Percentiles rank a stretch among this genome's conserved stretches.
Evolutionary conservation across 2,888 invertebrate genomes (phyloP).

Genomic region (Sarcophaga carnaria): DNA sequence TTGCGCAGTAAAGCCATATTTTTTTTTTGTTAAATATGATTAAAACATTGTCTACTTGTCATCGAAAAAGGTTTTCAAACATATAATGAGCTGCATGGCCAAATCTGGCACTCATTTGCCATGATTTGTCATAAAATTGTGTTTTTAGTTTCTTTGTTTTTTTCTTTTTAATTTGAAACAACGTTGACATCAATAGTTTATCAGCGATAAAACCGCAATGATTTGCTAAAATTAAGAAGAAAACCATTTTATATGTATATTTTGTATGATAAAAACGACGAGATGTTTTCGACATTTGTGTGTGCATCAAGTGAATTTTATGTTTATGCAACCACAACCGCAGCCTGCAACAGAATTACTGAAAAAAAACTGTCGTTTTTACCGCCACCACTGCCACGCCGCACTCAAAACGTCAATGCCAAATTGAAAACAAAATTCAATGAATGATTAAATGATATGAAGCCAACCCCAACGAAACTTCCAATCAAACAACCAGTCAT

Average conservation of each 20-base stretch:
- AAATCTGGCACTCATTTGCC: conserved; percentile 12
- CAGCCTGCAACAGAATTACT: not conserved
- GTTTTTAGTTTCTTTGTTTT: not conserved
- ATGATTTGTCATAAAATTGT: conserved; percentile 8
- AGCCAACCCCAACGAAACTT: not conserved
- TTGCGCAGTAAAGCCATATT: not conserved
- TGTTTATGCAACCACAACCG: conserved; percentile 33
- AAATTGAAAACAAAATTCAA: conserved; percentile 28
- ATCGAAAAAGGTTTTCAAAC: not conserved
- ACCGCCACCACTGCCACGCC: not conserved
- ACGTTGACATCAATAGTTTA: conserved; percentile 28
- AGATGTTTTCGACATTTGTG: conserved; percentile 10
- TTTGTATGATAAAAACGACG: too few species aligned
- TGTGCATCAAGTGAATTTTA: conserved; percentile 51
- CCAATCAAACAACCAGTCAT: too few species aligned
- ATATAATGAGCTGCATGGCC: not conserved
- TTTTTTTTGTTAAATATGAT: not conserved
- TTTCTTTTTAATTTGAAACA: not conserved
- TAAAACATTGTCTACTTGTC: not conserved
- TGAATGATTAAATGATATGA: conserved; percentile 23
- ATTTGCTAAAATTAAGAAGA: conserved; percentile 1
- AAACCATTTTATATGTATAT: not conserved
- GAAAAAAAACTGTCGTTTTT: not conserved
- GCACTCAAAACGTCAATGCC: conserved; percentile 36
- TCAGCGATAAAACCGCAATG: not conserved